Base-by-base conservation (phyloP, 2,113 vertebrate species). In the Datnioides undecimradiatus region DNA sequence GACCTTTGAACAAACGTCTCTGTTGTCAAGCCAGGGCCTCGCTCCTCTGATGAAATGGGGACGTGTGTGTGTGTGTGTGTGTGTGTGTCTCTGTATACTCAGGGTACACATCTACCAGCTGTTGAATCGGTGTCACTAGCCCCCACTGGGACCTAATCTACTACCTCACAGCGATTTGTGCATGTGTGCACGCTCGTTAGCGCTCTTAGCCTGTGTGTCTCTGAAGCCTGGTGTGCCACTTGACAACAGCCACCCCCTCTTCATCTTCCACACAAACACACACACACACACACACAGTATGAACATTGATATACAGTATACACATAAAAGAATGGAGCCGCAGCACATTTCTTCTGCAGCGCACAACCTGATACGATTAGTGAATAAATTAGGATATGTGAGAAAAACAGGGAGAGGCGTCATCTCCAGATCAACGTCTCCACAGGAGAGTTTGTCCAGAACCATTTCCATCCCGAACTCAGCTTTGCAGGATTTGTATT, bases 71-170 rank as follows among this genome's bases (percentile, higher is more conserved):
- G 23, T 69, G 62, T 45, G 49, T 46, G 46, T 63, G 45, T 52
- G 68, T 60, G 73, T 69, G 48, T 40, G 52, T 41, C 1, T 64
- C 67, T 68, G 3, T 51, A 43, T 48, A 65, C 69, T n/a, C n/a
- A n/a, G n/a, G 63, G 70, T 74, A 87, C 79, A 80, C 73, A 66
- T 90, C 72, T 66, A 87, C 75, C 87, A 93, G 91, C 88, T 92
- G 87, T 87, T 90, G 85, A 88, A 88, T 87, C 70, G 58, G 89
- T 92, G 91, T 92, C 90, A 89, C 68, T 52, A 60, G 49, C 81
- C 63, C 82, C 90, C 67, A 84, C 83, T 76, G 82, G 80, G 82
- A 85, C 82, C 75, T 91, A 88, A 91, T 93, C 87, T 88, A 63
- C 36, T 82, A 68, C 75, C 80, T 88, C 76, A 69, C 65, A 85